Conservation (phyloP, 1,140 invertebrate species). For the Chrysopa pallens region DNA sequence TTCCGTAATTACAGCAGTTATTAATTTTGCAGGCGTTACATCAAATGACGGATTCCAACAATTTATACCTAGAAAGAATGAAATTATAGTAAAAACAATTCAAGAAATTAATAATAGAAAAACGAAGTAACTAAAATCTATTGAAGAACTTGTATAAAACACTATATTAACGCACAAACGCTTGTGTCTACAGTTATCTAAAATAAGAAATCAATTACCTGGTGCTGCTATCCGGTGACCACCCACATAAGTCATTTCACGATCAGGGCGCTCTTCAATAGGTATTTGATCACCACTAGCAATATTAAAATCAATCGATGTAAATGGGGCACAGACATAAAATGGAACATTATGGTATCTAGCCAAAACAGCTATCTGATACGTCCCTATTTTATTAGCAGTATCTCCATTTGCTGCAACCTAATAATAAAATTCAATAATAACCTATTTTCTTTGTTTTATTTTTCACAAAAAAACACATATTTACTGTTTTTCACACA, state of each 20-base stretch:
- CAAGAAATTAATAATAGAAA: not conserved
- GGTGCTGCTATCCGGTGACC: slow-evolving; percentile 68
- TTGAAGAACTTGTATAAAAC: too few species aligned
- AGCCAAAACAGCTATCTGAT: slow-evolving; percentile 86
- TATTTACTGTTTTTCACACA: not conserved
- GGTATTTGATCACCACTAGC: slow-evolving; percentile 68
- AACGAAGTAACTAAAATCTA: too few species aligned
- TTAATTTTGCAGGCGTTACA: slow-evolving; percentile 85
- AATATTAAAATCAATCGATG: slow-evolving; percentile 75
- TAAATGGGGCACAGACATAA: slow-evolving; percentile 85
- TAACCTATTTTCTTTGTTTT: not conserved
- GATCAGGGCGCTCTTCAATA: slow-evolving; percentile 82
- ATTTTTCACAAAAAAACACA: not conserved
- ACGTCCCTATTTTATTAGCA: slow-evolving; percentile 99
- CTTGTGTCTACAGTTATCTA: too few species aligned
- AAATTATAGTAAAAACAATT: too few species aligned
- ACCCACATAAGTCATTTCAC: slow-evolving; percentile 79
- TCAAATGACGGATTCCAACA: slow-evolving; percentile 99
- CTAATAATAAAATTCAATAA: slow-evolving; percentile 15
- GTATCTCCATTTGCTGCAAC: slow-evolving; percentile 93
- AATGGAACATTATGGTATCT: slow-evolving; percentile 87
- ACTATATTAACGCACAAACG: too few species aligned
- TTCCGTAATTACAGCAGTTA: slow-evolving; percentile 93
- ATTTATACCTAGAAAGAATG: slow-evolving; percentile 49
- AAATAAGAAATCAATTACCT: slow-evolving; percentile 28